Percentiles rank a stretch among this genome's conserved stretches.
phyloP scores from a whole-genome alignment of 2,888 invertebrate species.

The Pristionchus maxplancki region DNA sequence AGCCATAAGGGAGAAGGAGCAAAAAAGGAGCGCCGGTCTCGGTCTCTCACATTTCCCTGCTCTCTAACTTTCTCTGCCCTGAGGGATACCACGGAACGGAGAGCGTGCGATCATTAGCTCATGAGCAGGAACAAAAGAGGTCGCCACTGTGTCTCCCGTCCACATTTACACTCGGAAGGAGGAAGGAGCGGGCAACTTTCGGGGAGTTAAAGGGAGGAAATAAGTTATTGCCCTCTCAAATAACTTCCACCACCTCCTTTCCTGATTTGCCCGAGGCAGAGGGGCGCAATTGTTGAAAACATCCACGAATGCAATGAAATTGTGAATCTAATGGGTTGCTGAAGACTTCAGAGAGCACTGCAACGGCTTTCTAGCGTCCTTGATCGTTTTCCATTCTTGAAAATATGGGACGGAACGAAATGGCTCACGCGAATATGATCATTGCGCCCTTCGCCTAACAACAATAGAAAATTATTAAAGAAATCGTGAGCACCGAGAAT shows the following conservation, averaged over 20 bases:
- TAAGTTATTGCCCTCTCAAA: slow-evolving; percentile 4
- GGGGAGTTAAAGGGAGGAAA: neutral
- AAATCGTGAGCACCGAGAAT: too few relatives aligned
- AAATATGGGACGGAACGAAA: too few relatives aligned
- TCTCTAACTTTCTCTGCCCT: neutral
- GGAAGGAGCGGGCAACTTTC: neutral
- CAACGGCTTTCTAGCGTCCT: too few relatives aligned
- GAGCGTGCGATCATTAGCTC: neutral
- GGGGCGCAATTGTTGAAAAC: neutral
- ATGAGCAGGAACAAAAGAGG: neutral
- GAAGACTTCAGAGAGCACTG: too few relatives aligned
- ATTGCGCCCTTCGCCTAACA: too few relatives aligned
- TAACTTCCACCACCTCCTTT: neutral
- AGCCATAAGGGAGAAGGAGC: neutral
- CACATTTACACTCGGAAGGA: neutral
- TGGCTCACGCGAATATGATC: too few relatives aligned
- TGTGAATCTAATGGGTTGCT: too few relatives aligned
- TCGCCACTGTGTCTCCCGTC: neutral
- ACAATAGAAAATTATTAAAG: too few relatives aligned
- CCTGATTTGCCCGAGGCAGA: neutral
- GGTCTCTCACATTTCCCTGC: neutral
- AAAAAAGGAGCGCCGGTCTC: neutral
- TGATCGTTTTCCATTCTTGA: too few relatives aligned
- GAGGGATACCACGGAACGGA: neutral
- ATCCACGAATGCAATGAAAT: neutral